Base-by-base conservation (phyloP, 1,140 invertebrate species). In the Adelges cooleyi region DNA sequence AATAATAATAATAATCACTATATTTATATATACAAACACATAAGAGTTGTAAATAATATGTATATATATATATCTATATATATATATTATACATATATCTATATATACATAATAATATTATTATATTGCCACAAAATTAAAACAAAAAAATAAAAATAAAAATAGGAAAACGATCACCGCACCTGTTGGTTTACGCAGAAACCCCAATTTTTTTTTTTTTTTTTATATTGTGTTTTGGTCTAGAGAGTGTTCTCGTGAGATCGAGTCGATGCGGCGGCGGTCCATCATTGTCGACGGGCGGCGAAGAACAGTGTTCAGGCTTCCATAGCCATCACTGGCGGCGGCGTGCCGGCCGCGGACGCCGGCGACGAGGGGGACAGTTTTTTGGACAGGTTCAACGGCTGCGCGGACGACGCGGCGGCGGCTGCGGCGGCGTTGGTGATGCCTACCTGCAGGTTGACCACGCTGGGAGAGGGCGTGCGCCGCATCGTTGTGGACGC, bases 321-420 rank as follows among this genome's bases (percentile, higher is more conserved):
- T 46, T 62, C 56, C 56, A 62, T 62, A 11, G 56, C 56, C 42
- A 62, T 42, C 54, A n/a, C 22, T 50, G 52, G 27, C 66, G 22
- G 33, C 27, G 53, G 42, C 22, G 29, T 38, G 2, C 29, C 40
- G 5, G 65, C 40, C 22, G 66, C 50, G 6, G 66, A 62, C 23
- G 59, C 40, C 15, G 84, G 84, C 67, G 84, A 83, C 68, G 88
- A 86, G 69, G 86, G 86, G 66, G 88, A 86, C 67, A 88, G 87
- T 75, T 92, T 91, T 77, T 90, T 91, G 70, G 88, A 91, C 54
- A 92, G 80, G 77, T 92, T 92, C 44, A 92, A 77, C 36, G 89
- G 88, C 73, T 90, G 87, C 69, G 40, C 40, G 54, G 53, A 20
- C 20, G 53, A 20, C 38, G 53, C 53, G 1, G 52, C 20, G n/a